A percentile compares a stretch with the other conserved stretches of the same genome.
These are phyloP conservation scores for Python bivittatus DNA, from an alignment of 2,113 vertebrate genomes.

Conservation along the genomic window DNA sequence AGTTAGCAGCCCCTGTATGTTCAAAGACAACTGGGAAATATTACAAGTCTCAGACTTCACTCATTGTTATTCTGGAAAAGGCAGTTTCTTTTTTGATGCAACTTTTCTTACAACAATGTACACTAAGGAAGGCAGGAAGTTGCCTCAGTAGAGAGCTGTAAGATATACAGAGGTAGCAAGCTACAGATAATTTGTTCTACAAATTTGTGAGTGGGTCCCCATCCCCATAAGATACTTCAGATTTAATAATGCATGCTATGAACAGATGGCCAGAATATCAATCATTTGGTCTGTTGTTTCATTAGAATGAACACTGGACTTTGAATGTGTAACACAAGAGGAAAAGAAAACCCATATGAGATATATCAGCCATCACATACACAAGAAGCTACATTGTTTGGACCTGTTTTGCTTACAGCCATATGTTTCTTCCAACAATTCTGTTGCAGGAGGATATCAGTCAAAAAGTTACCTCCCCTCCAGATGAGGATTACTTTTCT, in stretches of 20 bases:
- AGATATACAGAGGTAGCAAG: slow-evolving; percentile 63
- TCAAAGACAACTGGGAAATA: slow-evolving; percentile 51
- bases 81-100: slow-evolving; percentile 48
- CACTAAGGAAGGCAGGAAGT: slow-evolving; percentile 37
- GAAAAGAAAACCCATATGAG: slow-evolving; percentile 66
- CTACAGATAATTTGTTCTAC: slow-evolving; percentile 64
- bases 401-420: slow-evolving; percentile 62
- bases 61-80: slow-evolving; percentile 51
- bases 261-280: slow-evolving; percentile 73
- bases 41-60: slow-evolving; percentile 50
- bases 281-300: slow-evolving; percentile 60
- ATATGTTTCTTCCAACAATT: slow-evolving; percentile 67
- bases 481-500: neutral
- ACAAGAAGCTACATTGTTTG: slow-evolving; percentile 61
- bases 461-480: neutral
- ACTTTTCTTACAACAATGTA: slow-evolving; percentile 46
- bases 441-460: slow-evolving; percentile 53
- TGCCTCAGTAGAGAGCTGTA: slow-evolving; percentile 43
- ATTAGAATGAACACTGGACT: slow-evolving; percentile 68
- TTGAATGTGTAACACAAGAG: slow-evolving; percentile 67
- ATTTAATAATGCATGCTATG: slow-evolving; percentile 72
- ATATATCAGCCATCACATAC: slow-evolving; percentile 62
- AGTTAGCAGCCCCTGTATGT: slow-evolving; percentile 27
- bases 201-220: slow-evolving; percentile 64
- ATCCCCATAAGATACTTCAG: slow-evolving; percentile 70